Percentiles rank a stretch among this genome's conserved stretches.
Conservation (phyloP, 2,888 invertebrate genomes). For the Xestia c-nigrum region DNA sequence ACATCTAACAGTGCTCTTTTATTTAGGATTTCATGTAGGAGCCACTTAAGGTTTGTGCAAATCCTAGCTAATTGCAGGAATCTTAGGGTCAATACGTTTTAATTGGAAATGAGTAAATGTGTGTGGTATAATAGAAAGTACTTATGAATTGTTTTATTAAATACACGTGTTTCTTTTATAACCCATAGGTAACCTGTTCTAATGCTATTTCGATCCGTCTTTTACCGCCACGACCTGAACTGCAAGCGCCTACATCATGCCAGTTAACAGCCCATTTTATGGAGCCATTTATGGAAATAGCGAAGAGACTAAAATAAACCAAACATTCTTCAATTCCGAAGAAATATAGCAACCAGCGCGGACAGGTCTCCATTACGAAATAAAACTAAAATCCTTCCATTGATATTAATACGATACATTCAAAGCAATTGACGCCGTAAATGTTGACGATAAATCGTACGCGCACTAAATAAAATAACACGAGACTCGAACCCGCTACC, state of each 20-base stretch:
- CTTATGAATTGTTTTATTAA: not conserved
- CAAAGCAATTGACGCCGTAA: slow-evolving; percentile 74
- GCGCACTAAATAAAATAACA: slow-evolving; percentile 68
- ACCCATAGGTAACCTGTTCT: not conserved
- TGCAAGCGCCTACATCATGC: not conserved
- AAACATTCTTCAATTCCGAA: slow-evolving; percentile 39
- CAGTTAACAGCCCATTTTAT: slow-evolving; percentile 18
- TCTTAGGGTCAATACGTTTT: not conserved
- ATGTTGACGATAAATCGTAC: slow-evolving; percentile 79
- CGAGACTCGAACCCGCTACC: slow-evolving; percentile 76
- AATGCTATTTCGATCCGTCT: slow-evolving; percentile 3
- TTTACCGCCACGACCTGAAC: not conserved
- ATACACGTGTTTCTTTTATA: not conserved
- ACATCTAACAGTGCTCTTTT: not conserved
- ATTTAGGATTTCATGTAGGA: not conserved
- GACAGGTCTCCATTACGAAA: slow-evolving; percentile 63
- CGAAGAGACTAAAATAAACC: slow-evolving; percentile 21
- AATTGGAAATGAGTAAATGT: not conserved
- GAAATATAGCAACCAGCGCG: slow-evolving; percentile 25
- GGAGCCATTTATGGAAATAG: slow-evolving; percentile 25
- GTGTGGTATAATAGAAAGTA: not conserved
- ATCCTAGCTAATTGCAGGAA: not conserved
- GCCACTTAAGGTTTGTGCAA: not conserved
- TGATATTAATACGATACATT: slow-evolving; percentile 77
- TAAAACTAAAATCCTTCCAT: slow-evolving; percentile 63